These are phyloP conservation scores for Apodemus sylvaticus DNA, from an alignment of 2,113 vertebrate genomes.

Conservation along the genomic window DNA sequence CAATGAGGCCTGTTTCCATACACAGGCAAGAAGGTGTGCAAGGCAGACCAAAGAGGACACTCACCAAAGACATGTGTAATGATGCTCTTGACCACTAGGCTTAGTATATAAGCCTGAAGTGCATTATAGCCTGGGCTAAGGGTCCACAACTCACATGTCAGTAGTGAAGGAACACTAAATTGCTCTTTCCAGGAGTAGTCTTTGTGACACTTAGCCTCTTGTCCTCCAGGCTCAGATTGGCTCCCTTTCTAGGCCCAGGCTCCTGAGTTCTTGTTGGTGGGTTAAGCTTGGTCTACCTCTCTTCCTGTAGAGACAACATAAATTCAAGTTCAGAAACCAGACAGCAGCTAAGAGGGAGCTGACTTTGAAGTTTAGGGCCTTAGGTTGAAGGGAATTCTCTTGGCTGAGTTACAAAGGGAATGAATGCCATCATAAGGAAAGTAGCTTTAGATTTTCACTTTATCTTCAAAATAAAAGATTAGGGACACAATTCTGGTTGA, in stretches of 20 bases:
- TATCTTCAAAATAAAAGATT: conserved; percentile 89
- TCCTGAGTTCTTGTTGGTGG: background rate
- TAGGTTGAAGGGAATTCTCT: conserved; percentile 75
- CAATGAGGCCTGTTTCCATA: background rate
- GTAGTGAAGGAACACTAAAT: background rate
- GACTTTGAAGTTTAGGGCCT: conserved; percentile 77
- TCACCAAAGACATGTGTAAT: background rate
- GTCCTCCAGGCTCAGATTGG: too few relatives aligned
- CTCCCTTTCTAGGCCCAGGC: background rate
- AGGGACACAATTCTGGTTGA: conserved; percentile 90
- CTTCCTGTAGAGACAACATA: conserved; percentile 40
- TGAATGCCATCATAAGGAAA: conserved; percentile 75
- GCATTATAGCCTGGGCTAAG: background rate
- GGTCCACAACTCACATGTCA: background rate
- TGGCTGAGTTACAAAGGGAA: conserved; percentile 80
- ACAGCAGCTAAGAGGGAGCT: conserved; percentile 53
- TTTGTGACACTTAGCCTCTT: background rate
- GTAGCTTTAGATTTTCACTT: conserved; percentile 78
- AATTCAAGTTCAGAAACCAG: conserved; percentile 64
- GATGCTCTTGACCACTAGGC: background rate
- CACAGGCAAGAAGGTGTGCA: background rate
- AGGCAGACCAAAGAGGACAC: background rate
- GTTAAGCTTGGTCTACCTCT: background rate
- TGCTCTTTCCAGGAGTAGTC: accelerated
- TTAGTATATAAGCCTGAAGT: background rate